Conservation (phyloP, 1,140 invertebrate genomes). For the Aculops lycopersici region DNA sequence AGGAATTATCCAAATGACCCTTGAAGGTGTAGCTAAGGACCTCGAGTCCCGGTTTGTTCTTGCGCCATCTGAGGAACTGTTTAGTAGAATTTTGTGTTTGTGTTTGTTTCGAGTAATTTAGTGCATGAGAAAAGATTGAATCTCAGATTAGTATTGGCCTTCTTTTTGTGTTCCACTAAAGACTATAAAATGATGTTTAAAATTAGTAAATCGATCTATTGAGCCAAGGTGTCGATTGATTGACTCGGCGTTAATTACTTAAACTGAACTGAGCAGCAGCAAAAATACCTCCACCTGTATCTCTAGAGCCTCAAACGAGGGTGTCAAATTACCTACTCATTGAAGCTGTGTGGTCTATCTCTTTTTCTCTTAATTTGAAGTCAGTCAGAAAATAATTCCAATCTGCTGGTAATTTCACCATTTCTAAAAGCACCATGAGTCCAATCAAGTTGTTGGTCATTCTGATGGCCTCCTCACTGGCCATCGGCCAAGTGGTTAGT, state of each 20-base stretch:
- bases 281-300: neutral
- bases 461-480: neutral
- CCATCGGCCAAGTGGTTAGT: neutral
- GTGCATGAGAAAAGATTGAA: neutral
- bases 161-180: neutral
- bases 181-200: neutral
- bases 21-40: constrained; percentile 1
- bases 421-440: neutral
- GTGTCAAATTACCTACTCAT: neutral
- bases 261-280: neutral
- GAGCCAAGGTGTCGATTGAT: neutral
- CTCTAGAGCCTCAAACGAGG: neutral
- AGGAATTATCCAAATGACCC: constrained; percentile 4
- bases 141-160: neutral
- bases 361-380: neutral
- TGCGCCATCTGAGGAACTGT: neutral
- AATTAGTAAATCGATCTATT: neutral
- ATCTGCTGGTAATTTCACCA: neutral
- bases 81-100: neutral
- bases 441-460: neutral
- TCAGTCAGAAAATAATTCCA: neutral
- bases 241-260: neutral
- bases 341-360: neutral
- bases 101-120: neutral
- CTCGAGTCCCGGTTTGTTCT: neutral